Evolutionary conservation across 2,888 invertebrate genomes (phyloP), one percentile per base, ranked within the genome.

Genomic region (Venustoraphidia nigricollis): DNA sequence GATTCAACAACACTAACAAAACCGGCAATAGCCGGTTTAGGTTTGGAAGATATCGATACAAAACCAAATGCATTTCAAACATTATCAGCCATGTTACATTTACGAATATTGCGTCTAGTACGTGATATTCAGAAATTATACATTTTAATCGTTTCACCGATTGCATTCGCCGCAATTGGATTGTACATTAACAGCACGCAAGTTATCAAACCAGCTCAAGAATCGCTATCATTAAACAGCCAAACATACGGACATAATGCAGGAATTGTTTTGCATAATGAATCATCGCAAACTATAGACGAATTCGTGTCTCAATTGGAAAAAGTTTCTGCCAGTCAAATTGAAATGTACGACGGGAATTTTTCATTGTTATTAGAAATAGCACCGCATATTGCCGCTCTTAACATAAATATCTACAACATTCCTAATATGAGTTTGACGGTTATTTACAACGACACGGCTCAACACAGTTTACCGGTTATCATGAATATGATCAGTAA

Each of bases 381-480:
- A 62, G 72, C 77, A 50, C 74, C 77, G 2, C 79, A 81, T 55
- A 76, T 83, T 66, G 82, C 79, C 14, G 81, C 80, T 2, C 71
- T 80, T 53, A 78, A 76, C 59, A 63, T 83, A 44, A 73, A 70
- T 44, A 69, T 70, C 10, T 77, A 75, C 53, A 62, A 67, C 46
- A 60, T 66, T 46, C 70, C 74, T 0, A 73, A 71, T 50, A 72
- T 76, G 47, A 73, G 73, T 52, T 66, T 81, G 14, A 75, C 77
- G 55, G 70, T 80, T 38, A 73, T 79, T 52, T 84, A 84, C 65
- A 90, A 90, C 61, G 85, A 84, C 59, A 85, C 88, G 0, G 81
- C 77, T 58, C 77, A 83, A 44, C 89, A 89, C 62, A 81, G 84
- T 52, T 67, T 89, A 56, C 88, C 89, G 3, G 78, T 86, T 51